Conservation (phyloP, 1,140 invertebrate species). For the Drosophila suzukii region DNA sequence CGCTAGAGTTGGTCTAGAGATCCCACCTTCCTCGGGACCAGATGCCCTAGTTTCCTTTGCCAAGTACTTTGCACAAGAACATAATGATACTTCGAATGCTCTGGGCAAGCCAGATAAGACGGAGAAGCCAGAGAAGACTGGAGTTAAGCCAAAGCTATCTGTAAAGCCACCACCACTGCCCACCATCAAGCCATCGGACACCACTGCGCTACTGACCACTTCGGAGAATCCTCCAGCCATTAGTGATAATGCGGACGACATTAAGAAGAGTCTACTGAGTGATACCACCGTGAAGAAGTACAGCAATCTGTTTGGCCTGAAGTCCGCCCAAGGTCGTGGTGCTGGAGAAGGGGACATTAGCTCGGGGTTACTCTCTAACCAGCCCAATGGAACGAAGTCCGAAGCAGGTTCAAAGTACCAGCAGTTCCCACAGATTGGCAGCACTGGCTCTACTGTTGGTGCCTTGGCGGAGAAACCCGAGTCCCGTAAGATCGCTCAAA, state of each 20-base stretch:
- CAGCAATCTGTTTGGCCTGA: conserved; percentile 85
- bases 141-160: conserved; percentile 46
- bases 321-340: conserved; percentile 32
- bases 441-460: conserved; percentile 64
- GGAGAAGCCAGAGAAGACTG: conserved; percentile 50
- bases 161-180: conserved; percentile 57
- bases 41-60: conserved; percentile 91
- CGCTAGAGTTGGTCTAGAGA: conserved; percentile 86
- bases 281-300: conserved; percentile 87
- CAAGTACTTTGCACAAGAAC: conserved; percentile 90
- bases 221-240: conserved; percentile 56
- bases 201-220: conserved; percentile 65
- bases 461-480: conserved; percentile 86
- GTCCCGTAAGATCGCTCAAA: conserved; percentile 91
- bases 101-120: conserved; percentile 48
- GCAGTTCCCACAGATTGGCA: conserved; percentile 79
- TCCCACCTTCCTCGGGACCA: conserved; percentile 89
- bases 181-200: conserved; percentile 59
- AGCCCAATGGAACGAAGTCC: conserved; percentile 43
- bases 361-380: conserved; percentile 32
- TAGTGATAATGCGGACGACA: conserved; percentile 76
- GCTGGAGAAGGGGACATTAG: conserved; percentile 36
- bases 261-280: conserved; percentile 86
- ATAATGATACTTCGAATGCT: conserved; percentile 85
- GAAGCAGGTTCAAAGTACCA: conserved; percentile 41